Evolutionary conservation across 2,113 vertebrate genomes (phyloP).

Genomic region (Nerophis lumbriciformis): DNA sequence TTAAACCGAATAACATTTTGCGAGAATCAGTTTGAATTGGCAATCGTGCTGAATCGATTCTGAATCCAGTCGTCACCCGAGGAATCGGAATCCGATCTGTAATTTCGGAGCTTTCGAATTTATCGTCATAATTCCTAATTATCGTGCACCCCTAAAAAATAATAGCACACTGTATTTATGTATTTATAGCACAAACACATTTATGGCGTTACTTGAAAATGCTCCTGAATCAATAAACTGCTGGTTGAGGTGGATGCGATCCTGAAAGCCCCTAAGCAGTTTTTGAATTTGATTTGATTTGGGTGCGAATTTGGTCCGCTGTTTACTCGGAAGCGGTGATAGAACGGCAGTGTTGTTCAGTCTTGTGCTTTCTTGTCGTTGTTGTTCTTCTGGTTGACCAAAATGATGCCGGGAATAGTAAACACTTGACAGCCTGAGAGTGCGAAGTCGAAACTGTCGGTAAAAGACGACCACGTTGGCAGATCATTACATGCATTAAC

Average conservation of each 20-base stretch:
- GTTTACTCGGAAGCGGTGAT: slow-evolving; percentile 17
- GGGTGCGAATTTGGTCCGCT: slow-evolving; percentile 54
- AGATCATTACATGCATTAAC: slow-evolving; percentile 52
- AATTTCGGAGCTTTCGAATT: too few species aligned
- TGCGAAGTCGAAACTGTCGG: not conserved
- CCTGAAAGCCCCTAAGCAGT: slow-evolving; percentile 64
- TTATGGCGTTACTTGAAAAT: not conserved
- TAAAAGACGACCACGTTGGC: slow-evolving; percentile 24
- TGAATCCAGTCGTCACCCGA: too few species aligned
- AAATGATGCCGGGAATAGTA: slow-evolving; percentile 1
- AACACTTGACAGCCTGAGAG: slow-evolving; percentile 1
- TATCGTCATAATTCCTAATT: too few species aligned
- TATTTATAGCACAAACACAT: too few species aligned
- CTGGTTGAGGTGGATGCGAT: slow-evolving; percentile 4
- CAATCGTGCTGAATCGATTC: too few species aligned
- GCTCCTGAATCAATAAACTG: not conserved
- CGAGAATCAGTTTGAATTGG: too few species aligned
- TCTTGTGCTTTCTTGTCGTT: slow-evolving; percentile 47
- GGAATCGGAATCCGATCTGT: too few species aligned
- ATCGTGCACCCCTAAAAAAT: too few species aligned
- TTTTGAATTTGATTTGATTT: slow-evolving; percentile 39
- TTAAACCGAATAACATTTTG: too few species aligned
- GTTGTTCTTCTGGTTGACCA: slow-evolving; percentile 10
- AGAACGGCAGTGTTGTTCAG: slow-evolving; percentile 51
- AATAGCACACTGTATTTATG: too few species aligned